Evolutionary conservation across 2,113 vertebrate species (phyloP), one percentile per base, ranked within the genome.

Genomic region (Lota lota): DNA sequence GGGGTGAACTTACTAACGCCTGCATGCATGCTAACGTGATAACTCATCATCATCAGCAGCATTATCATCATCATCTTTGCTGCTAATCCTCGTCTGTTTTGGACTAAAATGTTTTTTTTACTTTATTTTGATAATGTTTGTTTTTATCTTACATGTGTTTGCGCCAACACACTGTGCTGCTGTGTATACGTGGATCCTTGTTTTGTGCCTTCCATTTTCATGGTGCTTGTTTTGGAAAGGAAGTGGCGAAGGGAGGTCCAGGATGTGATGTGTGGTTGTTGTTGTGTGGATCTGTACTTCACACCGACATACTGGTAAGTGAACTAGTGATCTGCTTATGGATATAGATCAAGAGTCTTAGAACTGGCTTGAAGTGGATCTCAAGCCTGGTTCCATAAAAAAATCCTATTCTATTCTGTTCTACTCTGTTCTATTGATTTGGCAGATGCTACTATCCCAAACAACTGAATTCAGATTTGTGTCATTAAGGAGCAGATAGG

Each of bases 161-260:
- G 76, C 12, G 28, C 72, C 63, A 70, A 78, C 65, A 59, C 22
- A 47, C 61, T 69, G 67, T 76, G 70, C 58, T 10, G 19, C 69
- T 67, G 62, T 70, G 62, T 70, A 66, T 24, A 18, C 28, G 28
- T 66, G 74, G 84, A 51, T 47, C 11, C 40, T 47, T 12, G 33
- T 74, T 66, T 68, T 67, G 81, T 73, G 80, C 87, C 76, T 74
- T 61, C 40, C 40, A 21, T 78, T 63, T 5, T 61, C 14, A 0
- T 68, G 76, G 83, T 86, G 79, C 71, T 70, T 64, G 40, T 47
- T 85, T 72, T 74, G 77, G 63, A 65, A 61, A 67, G 73, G 66
- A 79, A 40, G 63, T 60, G 70, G 40, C 28, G 4, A 33, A 33
- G 61, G 61, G 66, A 70, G 66, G 53, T 20, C 33, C 56, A 72